Conservation (phyloP, 2,888 invertebrate species). For the Linyphia triangularis region DNA sequence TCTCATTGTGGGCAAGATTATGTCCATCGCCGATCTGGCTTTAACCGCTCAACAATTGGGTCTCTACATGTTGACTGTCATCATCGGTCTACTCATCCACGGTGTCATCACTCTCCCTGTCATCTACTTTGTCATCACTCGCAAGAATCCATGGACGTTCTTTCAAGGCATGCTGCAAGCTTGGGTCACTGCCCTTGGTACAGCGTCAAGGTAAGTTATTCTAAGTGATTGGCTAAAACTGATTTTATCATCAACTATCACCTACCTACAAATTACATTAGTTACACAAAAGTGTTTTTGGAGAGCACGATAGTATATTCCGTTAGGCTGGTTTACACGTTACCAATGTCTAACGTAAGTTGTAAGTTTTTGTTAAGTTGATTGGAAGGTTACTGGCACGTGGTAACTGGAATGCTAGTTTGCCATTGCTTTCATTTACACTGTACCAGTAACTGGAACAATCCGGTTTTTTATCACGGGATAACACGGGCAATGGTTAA, state of each 20-base stretch:
- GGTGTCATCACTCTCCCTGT: conserved; percentile 83
- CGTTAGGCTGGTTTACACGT: too few relatives aligned
- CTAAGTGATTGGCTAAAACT: not conserved
- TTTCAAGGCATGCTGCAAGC: conserved; percentile 85
- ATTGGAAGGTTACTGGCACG: too few relatives aligned
- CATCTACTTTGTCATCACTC: conserved; percentile 83
- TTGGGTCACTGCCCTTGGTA: conserved; percentile 85
- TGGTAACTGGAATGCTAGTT: too few relatives aligned
- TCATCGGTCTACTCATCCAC: conserved; percentile 83
- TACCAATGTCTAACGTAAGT: too few relatives aligned
- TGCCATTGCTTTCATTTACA: too few relatives aligned
- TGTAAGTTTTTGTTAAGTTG: too few relatives aligned
- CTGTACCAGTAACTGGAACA: too few relatives aligned
- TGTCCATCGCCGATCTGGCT: conserved; percentile 83
- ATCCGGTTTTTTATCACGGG: too few relatives aligned
- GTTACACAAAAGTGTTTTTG: not conserved
- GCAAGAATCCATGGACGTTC: conserved; percentile 83
- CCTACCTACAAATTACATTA: not conserved
- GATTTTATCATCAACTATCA: not conserved
- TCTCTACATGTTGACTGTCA: conserved; percentile 84
- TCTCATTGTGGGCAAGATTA: conserved; percentile 85
- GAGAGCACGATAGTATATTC: not conserved
- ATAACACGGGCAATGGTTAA: too few relatives aligned
- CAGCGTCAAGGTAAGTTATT: conserved; percentile 83
- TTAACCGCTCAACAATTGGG: conserved; percentile 84